phyloP scores from a whole-genome alignment of 2,113 vertebrate species.

The Suncus etruscus region DNA sequence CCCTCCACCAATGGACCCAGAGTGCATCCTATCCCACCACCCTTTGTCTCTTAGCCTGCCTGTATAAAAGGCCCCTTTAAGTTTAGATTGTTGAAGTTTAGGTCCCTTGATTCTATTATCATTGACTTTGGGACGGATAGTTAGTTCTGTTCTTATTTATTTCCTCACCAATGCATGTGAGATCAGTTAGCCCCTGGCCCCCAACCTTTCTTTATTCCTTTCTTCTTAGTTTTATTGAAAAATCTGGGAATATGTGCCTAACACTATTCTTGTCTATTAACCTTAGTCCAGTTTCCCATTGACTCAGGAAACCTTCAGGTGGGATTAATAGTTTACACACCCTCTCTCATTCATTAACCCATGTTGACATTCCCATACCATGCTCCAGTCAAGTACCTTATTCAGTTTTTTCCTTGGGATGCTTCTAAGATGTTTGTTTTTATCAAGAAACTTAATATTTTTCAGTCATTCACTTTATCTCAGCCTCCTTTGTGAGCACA shows the following conservation, averaged over 20 bases:
- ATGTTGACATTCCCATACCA: conserved; percentile 61
- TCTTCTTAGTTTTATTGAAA: too few relatives aligned
- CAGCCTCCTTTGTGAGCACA: conserved; percentile 15
- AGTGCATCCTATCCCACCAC: too few relatives aligned
- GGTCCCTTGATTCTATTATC: too few relatives aligned
- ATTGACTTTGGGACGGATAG: too few relatives aligned
- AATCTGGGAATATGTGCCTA: neutral
- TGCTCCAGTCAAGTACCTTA: conserved; percentile 41
- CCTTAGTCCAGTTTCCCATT: conserved; percentile 58
- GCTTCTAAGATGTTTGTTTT: conserved; percentile 54
- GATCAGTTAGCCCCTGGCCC: too few relatives aligned
- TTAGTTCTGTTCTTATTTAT: too few relatives aligned
- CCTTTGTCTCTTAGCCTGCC: too few relatives aligned
- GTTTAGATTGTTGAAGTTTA: too few relatives aligned
- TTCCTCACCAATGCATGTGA: too few relatives aligned
- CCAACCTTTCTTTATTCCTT: too few relatives aligned
- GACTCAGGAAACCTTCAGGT: conserved; percentile 63
- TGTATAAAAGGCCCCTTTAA: too few relatives aligned
- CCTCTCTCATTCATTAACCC: conserved; percentile 74
- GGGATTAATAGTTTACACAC: conserved; percentile 77
- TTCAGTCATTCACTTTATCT: conserved; percentile 23
- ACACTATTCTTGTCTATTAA: conserved; percentile 57
- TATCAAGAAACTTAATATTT: conserved; percentile 62
- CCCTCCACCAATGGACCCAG: too few relatives aligned
- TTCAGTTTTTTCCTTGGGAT: conserved; percentile 32